These are phyloP conservation scores for Petrocephalus microphthalmus DNA, from an alignment of 2,113 vertebrate species.

Conservation along the genomic window DNA sequence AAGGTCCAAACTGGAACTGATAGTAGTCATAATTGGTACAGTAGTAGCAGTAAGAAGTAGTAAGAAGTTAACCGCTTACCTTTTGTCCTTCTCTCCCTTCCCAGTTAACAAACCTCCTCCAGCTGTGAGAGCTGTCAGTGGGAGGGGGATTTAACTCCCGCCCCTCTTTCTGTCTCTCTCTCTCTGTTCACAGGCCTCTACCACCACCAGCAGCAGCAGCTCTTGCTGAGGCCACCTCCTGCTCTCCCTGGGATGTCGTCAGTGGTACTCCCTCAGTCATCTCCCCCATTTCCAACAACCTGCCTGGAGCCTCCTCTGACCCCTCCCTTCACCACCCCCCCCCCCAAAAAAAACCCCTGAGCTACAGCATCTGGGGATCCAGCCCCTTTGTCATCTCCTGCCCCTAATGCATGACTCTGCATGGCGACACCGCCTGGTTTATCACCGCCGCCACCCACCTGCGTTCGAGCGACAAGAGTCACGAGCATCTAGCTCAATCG, in stretches of 20 bases:
- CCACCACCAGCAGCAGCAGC: slow-evolving; percentile 58
- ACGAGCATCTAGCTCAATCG: not conserved
- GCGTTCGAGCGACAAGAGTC: slow-evolving; percentile 8
- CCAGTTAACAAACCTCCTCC: not conserved
- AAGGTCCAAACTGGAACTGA: not conserved
- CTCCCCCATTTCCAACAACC: not conserved
- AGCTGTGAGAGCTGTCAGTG: not conserved
- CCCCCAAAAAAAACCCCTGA: not conserved
- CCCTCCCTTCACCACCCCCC: not conserved
- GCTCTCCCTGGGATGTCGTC: slow-evolving; percentile 20
- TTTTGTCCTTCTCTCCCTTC: not conserved
- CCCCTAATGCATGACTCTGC: slow-evolving; percentile 37
- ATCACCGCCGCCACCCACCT: slow-evolving; percentile 15
- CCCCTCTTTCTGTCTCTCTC: slow-evolving; percentile 28
- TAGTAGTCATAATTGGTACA: not conserved
- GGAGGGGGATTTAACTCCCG: slow-evolving; percentile 15
- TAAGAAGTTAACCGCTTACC: not conserved
- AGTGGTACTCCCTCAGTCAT: slow-evolving; percentile 24
- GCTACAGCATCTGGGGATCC: not conserved
- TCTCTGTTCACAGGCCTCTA: not conserved
- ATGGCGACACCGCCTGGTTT: slow-evolving; percentile 43
- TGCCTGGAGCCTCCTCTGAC: not conserved
- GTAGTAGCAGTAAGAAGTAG: no score
- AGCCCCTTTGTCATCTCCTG: not conserved
- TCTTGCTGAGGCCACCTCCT: slow-evolving; percentile 47